These are phyloP conservation scores for Drosophila bunnanda DNA, from an alignment of 2,888 invertebrate genomes.

Conservation along the genomic window DNA sequence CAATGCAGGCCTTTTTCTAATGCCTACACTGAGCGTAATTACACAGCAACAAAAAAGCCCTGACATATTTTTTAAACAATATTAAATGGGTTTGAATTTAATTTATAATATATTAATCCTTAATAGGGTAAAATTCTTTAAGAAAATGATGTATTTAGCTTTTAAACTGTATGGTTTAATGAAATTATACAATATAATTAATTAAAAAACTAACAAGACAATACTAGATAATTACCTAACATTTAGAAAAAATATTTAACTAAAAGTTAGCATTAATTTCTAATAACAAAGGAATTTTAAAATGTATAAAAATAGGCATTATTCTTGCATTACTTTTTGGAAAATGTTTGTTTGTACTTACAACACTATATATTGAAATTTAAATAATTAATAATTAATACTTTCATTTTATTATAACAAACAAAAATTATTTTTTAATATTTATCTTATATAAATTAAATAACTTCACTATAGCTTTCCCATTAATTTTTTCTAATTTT, in stretches of 20 bases:
- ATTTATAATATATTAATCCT: not conserved
- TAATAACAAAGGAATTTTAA: not conserved
- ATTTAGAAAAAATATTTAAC: not conserved
- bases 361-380: not conserved
- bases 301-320: not conserved
- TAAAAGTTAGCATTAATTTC: not conserved
- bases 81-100: not conserved
- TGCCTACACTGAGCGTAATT: conserved; percentile 19
- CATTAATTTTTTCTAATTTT: conserved; percentile 58
- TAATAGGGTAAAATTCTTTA: not conserved
- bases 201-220: not conserved
- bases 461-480: not conserved
- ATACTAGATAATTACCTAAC: not conserved
- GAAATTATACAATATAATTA: not conserved
- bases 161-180: too few relatives aligned
- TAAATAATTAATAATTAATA: too few relatives aligned
- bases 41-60: too few relatives aligned
- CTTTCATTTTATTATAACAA: too few relatives aligned
- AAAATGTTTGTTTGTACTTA: not conserved
- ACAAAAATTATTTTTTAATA: too few relatives aligned
- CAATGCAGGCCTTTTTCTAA: conserved; percentile 11
- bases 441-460: too few relatives aligned
- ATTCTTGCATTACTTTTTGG: not conserved
- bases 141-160: too few relatives aligned
- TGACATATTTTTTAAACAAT: not conserved